phyloP scores from a whole-genome alignment of 2,113 vertebrate species.

The Progne subis region DNA sequence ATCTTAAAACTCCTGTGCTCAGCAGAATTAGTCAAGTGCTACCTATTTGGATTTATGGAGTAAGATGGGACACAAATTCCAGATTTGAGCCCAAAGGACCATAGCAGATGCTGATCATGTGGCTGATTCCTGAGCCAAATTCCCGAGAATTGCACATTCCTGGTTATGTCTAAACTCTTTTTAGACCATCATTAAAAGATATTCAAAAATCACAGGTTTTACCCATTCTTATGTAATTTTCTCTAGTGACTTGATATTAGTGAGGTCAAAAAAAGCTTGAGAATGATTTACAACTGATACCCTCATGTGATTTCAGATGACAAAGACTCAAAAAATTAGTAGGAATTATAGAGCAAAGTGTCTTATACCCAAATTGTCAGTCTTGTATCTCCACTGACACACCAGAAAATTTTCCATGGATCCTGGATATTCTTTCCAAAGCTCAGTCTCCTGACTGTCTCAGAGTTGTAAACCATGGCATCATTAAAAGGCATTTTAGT shows the following conservation, averaged over 20 bases:
- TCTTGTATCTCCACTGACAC: neutral
- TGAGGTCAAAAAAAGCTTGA: neutral
- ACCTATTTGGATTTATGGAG: neutral
- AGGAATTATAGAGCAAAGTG: neutral
- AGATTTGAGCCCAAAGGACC: neutral
- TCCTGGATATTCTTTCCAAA: neutral
- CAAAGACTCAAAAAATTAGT: neutral
- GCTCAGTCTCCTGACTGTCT: neutral
- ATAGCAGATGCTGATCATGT: neutral
- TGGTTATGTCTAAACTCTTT: neutral
- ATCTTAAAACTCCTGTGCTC: neutral
- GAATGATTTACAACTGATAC: neutral
- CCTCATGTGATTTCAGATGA: neutral
- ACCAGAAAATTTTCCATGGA: neutral
- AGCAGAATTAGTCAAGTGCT: neutral
- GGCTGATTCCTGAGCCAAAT: neutral
- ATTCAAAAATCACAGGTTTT: accelerated
- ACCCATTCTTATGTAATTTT: neutral
- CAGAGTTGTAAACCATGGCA: conserved; percentile 11
- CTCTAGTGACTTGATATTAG: neutral
- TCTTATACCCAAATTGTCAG: neutral
- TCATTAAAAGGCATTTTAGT: conserved; percentile 37
- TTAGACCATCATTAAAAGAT: neutral
- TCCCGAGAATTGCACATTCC: neutral
- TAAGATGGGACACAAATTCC: neutral